These are phyloP conservation scores for Lytechinus pictus DNA, from an alignment of 35 echinoderm and acorn worm genomes.

Conservation along the genomic window DNA sequence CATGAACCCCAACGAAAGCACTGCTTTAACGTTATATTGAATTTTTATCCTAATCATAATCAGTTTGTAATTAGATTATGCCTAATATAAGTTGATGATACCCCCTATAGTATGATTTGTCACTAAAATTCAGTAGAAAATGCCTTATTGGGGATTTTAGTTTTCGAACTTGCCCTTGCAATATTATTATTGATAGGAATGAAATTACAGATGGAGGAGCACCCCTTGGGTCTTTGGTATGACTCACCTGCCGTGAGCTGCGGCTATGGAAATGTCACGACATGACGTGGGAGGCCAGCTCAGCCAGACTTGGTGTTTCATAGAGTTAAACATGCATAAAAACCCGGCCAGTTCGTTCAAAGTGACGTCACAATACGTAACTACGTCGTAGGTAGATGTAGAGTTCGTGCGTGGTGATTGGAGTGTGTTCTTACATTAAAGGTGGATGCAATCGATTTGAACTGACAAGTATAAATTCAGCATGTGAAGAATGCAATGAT, in stretches of 20 bases:
- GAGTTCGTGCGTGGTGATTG: not conserved
- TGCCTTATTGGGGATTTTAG: not conserved
- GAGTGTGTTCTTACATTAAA: not conserved
- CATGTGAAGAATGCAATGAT: not conserved
- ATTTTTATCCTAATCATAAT: not conserved
- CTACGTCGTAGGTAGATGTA: conserved; percentile 21
- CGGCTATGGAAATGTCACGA: not conserved
- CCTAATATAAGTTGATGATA: not conserved
- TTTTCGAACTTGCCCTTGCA: not conserved
- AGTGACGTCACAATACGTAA: not conserved
- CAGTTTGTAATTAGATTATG: no score
- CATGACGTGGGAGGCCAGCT: not conserved
- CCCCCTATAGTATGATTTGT: not conserved
- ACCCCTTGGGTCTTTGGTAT: not conserved
- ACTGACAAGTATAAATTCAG: not conserved
- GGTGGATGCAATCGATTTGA: not conserved
- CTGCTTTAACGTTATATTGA: not conserved
- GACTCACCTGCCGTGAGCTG: conserved; percentile 19
- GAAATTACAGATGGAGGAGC: not conserved
- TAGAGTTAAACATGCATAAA: not conserved
- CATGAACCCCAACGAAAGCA: no score
- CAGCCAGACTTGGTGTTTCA: not conserved
- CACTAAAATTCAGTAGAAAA: not conserved
- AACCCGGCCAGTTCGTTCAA: not conserved
- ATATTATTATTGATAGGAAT: not conserved